A percentile compares a stretch with the other conserved stretches of the same genome.
These are phyloP conservation scores for Peromyscus nudipes DNA, from an alignment of 2,797 vertebrate genomes.

Conservation along the genomic window DNA sequence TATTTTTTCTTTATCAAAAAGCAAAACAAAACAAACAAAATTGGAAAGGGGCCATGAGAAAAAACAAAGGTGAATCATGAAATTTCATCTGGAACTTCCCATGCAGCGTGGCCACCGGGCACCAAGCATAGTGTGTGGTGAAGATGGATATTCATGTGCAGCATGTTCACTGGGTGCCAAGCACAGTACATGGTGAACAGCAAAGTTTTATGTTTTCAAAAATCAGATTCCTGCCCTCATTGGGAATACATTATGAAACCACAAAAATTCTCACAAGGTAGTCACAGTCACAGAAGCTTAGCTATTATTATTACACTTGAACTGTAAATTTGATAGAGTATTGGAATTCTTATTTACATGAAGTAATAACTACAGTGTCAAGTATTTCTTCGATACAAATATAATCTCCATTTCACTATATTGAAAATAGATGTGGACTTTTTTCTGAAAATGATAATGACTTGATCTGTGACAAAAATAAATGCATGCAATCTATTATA, in stretches of 20 bases:
- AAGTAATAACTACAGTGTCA: neutral
- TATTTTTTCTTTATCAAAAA: neutral
- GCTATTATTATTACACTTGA: neutral
- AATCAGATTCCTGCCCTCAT: neutral
- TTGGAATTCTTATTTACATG: neutral
- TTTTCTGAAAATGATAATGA: conserved; percentile 59
- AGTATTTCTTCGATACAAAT: conserved; percentile 24
- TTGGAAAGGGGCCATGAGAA: neutral
- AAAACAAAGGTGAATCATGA: neutral
- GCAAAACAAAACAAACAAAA: neutral
- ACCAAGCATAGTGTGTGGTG: neutral
- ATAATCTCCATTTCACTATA: neutral
- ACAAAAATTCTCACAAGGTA: neutral
- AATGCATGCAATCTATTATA: conserved; percentile 68
- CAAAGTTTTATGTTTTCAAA: neutral
- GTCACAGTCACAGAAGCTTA: neutral
- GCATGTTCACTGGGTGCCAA: neutral
- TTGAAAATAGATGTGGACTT: neutral
- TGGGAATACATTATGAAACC: neutral
- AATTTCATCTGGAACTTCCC: neutral
- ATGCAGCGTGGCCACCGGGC: neutral
- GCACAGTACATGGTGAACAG: neutral
- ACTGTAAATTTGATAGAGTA: neutral
- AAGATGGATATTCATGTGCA: neutral
- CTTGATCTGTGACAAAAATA: conserved; percentile 44